phyloP scores from a whole-genome alignment of 2,113 vertebrate species.

The Callorhinus ursinus region DNA sequence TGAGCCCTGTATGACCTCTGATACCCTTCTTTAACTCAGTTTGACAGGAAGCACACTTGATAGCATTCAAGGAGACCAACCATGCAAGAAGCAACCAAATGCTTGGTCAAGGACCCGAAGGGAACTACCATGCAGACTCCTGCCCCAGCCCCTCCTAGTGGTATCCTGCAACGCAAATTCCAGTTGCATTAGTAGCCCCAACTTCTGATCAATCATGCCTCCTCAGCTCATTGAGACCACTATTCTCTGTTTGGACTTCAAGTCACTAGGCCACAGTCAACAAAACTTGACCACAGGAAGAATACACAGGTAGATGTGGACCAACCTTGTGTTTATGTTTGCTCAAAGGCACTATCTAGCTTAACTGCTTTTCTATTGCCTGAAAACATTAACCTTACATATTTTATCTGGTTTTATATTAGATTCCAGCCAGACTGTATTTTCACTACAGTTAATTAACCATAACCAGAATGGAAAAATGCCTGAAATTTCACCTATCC shows the following conservation, averaged over 20 bases:
- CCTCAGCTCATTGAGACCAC: background rate
- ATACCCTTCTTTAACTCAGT: background rate
- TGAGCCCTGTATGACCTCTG: background rate
- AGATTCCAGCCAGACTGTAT: background rate
- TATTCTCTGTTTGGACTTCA: background rate
- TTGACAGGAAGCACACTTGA: background rate
- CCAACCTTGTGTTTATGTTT: background rate
- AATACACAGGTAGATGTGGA: background rate
- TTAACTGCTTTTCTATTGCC: background rate
- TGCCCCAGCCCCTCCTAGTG: background rate
- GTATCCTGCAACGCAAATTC: background rate
- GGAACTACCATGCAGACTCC: background rate
- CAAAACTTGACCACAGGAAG: background rate
- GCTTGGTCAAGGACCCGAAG: background rate
- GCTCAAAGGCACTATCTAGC: background rate
- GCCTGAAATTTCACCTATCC: background rate
- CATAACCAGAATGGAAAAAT: background rate
- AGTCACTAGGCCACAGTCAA: background rate
- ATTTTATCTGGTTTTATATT: background rate
- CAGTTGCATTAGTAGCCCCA: background rate
- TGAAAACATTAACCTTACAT: background rate
- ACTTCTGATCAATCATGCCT: background rate
- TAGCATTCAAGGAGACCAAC: background rate
- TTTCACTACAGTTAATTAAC: background rate
- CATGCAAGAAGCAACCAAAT: background rate